Evolutionary conservation across 2,888 invertebrate genomes (phyloP), one percentile per base, ranked within the genome.

Genomic region (Leptothorax acervorum): DNA sequence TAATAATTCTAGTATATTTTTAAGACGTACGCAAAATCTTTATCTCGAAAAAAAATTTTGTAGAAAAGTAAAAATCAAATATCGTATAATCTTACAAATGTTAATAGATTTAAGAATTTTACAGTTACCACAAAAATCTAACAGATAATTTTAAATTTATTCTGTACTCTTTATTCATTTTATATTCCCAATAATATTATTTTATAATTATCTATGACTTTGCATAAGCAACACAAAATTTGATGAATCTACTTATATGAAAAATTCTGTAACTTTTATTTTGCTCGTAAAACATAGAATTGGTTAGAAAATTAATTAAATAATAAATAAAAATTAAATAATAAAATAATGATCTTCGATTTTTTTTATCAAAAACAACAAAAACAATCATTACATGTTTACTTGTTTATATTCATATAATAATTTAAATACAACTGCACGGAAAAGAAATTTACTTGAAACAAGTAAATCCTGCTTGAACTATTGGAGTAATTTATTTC

Each of bases 1-100:
- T 75, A 63, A 75, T 75, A 75, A 62, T 15, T 63, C 35, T 1
- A 63, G 18, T 35, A 51, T 51, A 63, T 11, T 51, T 63, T 75
- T 63, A 35, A 63, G 18, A 15, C 5, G 12, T 31, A 57, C 6
- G 28, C n/a, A 31, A 62, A 63, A 63, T 4, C 51, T 51, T 75
- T 35, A 9, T 51, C 1, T 63, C 15, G 0, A 62, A 9, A 23
- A 6, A 48, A 63, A 48, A 48, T 63, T 35, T 28, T 23, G 2
- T 42, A 12, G 11, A 63, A 63, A 23, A 35, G 9, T 9, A 48
- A 57, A 11, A 35, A 48, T 75, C 42, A 74, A 48, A 48, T 63
- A 35, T 51, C 9, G 51, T 63, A 35, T 39, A 9, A 39, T 15
- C 9, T 63, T 23, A 9, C 5, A 39, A 51, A 39, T 39, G 11